A percentile compares a stretch with the other conserved stretches of the same genome.
phyloP scores from a whole-genome alignment of 1,140 invertebrate species.

The Hyles vespertilio region DNA sequence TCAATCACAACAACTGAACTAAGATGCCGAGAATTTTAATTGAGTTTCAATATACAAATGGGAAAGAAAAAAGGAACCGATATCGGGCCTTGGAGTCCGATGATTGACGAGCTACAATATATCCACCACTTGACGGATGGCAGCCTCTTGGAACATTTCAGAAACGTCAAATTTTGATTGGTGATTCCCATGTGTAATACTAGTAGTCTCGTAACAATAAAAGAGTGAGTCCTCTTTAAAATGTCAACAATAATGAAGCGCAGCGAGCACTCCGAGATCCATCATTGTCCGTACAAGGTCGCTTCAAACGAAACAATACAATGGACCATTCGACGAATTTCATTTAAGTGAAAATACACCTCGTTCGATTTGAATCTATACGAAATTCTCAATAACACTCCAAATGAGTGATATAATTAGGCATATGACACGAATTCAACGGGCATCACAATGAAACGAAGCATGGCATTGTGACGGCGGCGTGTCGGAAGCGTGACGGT shows the following conservation, averaged over 20 bases:
- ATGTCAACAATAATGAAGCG: conserved; percentile 41
- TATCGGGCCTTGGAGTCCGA: conserved; percentile 21
- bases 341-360: conserved; percentile 24
- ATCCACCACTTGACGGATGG: conserved; percentile 44
- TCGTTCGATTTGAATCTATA: conserved; percentile 39
- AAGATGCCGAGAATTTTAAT: conserved; percentile 46
- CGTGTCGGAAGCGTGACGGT: conserved; percentile 55
- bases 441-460: conserved; percentile 64
- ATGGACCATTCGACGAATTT: conserved; percentile 37
- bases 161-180: conserved; percentile 70
- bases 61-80: conserved; percentile 45
- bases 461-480: conserved; percentile 67
- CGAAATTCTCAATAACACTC: conserved; percentile 37
- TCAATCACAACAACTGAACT: conserved; percentile 9
- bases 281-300: conserved; percentile 58
- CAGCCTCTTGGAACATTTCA: conserved; percentile 49
- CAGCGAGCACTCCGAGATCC: conserved; percentile 38
- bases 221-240: conserved; percentile 35
- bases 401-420: conserved; percentile 67
- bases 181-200: conserved; percentile 74
- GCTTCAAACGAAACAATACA: conserved; percentile 34
- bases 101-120: conserved; percentile 65
- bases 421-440: conserved; percentile 69
- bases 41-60: conserved; percentile 60
- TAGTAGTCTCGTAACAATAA: conserved; percentile 58